Percentiles rank a stretch among this genome's conserved stretches.
Conservation (phyloP, 2,113 vertebrate genomes). For the Todiramphus chloris region DNA sequence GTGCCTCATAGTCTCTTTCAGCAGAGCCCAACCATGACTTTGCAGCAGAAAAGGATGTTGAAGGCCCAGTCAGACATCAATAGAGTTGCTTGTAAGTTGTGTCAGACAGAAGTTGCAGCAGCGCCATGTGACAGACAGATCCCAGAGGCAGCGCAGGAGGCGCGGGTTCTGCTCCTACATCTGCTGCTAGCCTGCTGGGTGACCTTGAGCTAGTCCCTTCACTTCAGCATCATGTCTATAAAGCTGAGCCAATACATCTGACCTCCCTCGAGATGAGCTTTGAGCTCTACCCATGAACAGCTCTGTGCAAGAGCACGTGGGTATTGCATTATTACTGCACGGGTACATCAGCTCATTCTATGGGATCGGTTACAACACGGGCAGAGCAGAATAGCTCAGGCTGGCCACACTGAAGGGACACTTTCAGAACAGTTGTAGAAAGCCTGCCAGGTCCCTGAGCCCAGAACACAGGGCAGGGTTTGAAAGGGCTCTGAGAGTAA, state of each 20-base stretch:
- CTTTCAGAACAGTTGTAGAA: background rate
- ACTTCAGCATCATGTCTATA: background rate
- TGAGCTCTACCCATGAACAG: background rate
- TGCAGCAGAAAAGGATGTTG: background rate
- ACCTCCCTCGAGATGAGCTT: background rate
- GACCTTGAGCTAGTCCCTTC: background rate
- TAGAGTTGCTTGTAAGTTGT: background rate
- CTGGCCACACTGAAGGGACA: background rate
- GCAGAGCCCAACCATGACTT: background rate
- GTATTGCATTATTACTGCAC: background rate
- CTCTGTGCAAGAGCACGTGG: background rate
- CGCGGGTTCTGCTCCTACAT: background rate
- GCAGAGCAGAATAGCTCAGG: background rate
- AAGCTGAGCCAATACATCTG: background rate
- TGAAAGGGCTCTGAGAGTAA: background rate
- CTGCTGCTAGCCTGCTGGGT: background rate
- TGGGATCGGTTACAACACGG: background rate
- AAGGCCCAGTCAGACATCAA: background rate
- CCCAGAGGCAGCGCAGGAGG: background rate
- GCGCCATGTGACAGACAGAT: rapidly evolving
- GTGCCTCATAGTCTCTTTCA: background rate
- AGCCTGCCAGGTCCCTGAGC: background rate
- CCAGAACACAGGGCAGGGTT: background rate
- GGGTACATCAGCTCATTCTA: background rate
- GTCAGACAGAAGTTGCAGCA: background rate